Evolutionary conservation across 2,797 vertebrate species (phyloP).

Genomic region (Gambusia yucatana): DNA sequence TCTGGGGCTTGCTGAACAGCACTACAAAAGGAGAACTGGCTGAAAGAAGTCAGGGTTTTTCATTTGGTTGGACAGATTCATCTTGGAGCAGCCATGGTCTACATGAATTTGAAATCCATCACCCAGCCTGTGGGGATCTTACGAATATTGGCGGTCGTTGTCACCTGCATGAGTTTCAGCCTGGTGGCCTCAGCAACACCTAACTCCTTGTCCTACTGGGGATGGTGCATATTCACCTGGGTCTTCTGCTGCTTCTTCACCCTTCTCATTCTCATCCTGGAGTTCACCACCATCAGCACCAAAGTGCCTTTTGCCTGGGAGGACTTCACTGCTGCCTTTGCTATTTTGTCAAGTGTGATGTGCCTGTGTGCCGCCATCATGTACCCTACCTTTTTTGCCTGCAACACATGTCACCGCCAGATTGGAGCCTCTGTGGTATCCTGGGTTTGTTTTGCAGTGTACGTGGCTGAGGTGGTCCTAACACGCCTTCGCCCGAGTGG

Average conservation of each 20-base stretch:
- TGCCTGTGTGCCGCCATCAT: conserved; percentile 82
- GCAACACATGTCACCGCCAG: conserved; percentile 40
- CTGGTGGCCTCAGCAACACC: conserved; percentile 73
- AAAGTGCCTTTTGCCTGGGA: conserved; percentile 87
- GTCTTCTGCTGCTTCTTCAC: conserved; percentile 85
- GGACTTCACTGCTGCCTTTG: conserved; percentile 86
- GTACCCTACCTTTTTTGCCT: conserved; percentile 79
- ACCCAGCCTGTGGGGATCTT: conserved; percentile 77
- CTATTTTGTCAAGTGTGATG: conserved; percentile 86
- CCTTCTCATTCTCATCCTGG: conserved; percentile 83
- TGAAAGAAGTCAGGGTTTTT: background rate
- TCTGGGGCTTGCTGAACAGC: background rate
- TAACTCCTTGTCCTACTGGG: conserved; percentile 54
- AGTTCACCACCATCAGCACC: conserved; percentile 77
- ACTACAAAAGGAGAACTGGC: conserved; percentile 11
- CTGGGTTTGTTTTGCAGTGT: conserved; percentile 80
- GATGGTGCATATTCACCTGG: conserved; percentile 92
- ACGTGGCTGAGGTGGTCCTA: conserved; percentile 78
- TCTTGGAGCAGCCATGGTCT: conserved; percentile 29
- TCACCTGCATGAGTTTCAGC: conserved; percentile 83
- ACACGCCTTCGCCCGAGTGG: conserved; percentile 74
- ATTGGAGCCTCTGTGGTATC: conserved; percentile 81
- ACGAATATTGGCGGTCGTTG: conserved; percentile 74
- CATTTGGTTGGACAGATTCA: conserved; percentile 12
- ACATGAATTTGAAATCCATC: conserved; percentile 66